phyloP scores from a whole-genome alignment of 2,113 vertebrate genomes.

The Pteruthius melanotis region DNA sequence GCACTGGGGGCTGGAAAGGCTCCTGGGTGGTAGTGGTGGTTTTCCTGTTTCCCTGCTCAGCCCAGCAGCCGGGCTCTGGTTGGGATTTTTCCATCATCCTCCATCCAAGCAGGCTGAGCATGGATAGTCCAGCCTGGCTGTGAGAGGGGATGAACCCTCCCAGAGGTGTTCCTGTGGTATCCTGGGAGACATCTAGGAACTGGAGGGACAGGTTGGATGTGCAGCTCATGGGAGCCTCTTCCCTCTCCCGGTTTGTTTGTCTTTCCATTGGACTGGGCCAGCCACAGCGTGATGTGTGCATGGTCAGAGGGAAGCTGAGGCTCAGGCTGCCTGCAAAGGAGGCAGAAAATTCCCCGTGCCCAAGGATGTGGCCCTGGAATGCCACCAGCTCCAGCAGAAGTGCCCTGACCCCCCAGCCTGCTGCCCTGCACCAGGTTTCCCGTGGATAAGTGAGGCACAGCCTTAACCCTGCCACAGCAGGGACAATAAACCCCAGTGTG shows the following conservation, averaged over 20 bases:
- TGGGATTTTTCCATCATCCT: background rate
- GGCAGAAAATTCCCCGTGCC: background rate
- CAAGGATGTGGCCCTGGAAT: background rate
- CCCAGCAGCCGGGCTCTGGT: background rate
- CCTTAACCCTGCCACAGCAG: fast-evolving
- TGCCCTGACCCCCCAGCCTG: background rate
- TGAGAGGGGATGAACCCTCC: background rate
- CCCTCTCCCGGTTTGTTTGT: background rate
- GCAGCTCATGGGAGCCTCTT: background rate
- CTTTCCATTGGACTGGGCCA: background rate
- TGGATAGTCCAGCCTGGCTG: background rate
- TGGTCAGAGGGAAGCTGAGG: background rate
- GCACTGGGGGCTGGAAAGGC: background rate
- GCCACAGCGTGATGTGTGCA: fast-evolving
- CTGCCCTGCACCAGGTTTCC: background rate
- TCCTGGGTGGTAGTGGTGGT: fast-evolving
- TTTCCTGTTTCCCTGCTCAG: background rate
- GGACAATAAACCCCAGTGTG: background rate
- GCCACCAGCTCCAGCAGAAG: fast-evolving
- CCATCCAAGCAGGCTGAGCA: background rate
- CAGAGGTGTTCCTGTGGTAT: fast-evolving
- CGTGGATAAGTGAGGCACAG: background rate
- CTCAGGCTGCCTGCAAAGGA: background rate
- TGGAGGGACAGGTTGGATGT: background rate
- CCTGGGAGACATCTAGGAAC: background rate